A percentile compares a stretch with the other conserved stretches of the same genome.
phyloP scores from a whole-genome alignment of 2,113 vertebrate genomes.

The Colistium nudipinnis region DNA sequence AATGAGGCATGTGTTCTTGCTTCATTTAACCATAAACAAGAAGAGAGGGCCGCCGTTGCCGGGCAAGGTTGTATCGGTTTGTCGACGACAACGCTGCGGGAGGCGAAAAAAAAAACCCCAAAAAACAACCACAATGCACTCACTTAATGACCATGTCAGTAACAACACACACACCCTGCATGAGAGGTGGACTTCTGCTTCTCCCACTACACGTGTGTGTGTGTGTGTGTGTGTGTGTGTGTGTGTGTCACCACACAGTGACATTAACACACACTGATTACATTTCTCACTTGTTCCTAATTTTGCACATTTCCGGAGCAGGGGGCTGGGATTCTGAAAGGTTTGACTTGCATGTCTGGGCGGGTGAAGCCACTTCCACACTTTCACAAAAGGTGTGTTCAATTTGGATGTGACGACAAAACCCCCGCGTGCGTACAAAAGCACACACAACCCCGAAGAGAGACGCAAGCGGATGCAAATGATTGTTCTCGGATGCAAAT shows the following conservation, averaged over 20 bases:
- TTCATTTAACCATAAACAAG: not conserved
- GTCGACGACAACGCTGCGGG: not conserved
- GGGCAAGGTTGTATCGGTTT: slow-evolving; percentile 19
- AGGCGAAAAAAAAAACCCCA: not conserved
- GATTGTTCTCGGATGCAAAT: not conserved
- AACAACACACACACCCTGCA: slow-evolving; percentile 9
- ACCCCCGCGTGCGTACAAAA: not conserved
- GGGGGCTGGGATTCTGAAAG: not conserved
- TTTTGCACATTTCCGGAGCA: not conserved
- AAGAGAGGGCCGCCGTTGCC: not conserved
- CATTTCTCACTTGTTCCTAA: slow-evolving; percentile 20
- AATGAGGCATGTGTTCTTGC: not conserved
- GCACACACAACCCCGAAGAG: not conserved
- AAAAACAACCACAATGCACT: slow-evolving; percentile 13
- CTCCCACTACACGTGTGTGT: not conserved
- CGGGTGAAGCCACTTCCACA: slow-evolving; percentile 3
- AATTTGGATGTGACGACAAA: too few relatives aligned
- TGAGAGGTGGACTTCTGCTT: not conserved
- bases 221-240: too few relatives aligned
- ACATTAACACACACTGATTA: slow-evolving; percentile 1
- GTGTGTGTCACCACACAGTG: too few relatives aligned
- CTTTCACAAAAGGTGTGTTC: not conserved
- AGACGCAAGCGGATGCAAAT: slow-evolving; percentile 47
- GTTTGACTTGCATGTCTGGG: not conserved
- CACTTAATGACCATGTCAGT: slow-evolving; percentile 22